Conservation (phyloP, 2,888 invertebrate genomes). For the Steromphala cineraria region DNA sequence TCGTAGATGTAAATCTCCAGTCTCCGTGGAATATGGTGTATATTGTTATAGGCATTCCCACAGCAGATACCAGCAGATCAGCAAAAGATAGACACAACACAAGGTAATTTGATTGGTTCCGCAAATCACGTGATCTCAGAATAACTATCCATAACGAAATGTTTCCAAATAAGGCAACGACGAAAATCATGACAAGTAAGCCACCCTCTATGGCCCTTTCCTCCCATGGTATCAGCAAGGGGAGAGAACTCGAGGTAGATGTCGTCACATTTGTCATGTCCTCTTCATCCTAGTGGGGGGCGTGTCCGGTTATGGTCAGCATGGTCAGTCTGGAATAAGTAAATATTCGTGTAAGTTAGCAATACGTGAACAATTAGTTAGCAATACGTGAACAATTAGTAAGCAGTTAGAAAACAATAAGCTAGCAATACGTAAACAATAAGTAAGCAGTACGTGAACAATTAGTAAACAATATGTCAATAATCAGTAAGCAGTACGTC, state of each 20-base stretch:
- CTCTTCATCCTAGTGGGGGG: background rate
- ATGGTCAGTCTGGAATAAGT: background rate
- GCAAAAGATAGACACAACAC: conserved; percentile 62
- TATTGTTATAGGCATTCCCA: conserved; percentile 66
- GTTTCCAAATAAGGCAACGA: conserved; percentile 53
- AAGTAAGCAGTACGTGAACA: no score
- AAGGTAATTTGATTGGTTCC: conserved; percentile 54
- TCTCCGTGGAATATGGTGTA: conserved; percentile 46
- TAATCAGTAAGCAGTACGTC: no score
- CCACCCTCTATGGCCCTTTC: conserved; percentile 37
- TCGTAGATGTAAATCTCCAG: conserved; percentile 48
- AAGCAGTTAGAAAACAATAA: no score
- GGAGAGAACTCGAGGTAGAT: background rate
- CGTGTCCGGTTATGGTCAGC: background rate
- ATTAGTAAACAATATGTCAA: no score
- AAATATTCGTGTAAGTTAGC: no score
- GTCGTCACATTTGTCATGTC: conserved; percentile 1
- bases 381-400: no score
- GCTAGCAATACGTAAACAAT: no score
- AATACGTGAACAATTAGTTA: no score
- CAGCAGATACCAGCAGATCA: conserved; percentile 63
- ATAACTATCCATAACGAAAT: conserved; percentile 60
- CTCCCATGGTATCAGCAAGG: background rate
- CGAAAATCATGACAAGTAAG: conserved; percentile 43
- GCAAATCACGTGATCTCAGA: conserved; percentile 39